These are phyloP conservation scores for Drosophila melanocephala DNA, from an alignment of 2,888 invertebrate species.

Conservation along the genomic window DNA sequence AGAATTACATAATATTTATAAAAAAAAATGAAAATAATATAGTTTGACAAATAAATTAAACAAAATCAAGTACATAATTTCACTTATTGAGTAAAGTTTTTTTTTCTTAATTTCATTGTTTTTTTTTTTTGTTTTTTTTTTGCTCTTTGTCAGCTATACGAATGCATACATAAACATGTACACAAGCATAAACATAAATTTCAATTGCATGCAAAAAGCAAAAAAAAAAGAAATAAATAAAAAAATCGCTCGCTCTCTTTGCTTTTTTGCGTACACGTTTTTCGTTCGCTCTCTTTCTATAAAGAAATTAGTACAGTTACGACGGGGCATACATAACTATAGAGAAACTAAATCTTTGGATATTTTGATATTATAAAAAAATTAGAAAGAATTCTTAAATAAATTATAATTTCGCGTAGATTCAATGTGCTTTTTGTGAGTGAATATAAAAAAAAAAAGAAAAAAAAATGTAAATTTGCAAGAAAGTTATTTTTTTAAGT, in stretches of 20 bases:
- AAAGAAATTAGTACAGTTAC: constrained; percentile 44
- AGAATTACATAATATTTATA: constrained; percentile 59
- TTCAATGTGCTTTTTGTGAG: constrained; percentile 9
- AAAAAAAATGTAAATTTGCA: constrained; percentile 9
- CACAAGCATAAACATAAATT: constrained; percentile 50
- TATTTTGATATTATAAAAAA: constrained; percentile 41
- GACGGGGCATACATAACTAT: constrained; percentile 34
- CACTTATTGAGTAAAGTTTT: constrained; percentile 47
- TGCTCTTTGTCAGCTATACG: constrained; percentile 1
- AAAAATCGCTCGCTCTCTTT: constrained; percentile 1
- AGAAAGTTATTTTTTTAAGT: constrained; percentile 14
- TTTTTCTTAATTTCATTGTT: constrained; percentile 3
- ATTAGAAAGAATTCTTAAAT: constrained; percentile 19
- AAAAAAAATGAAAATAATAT: constrained; percentile 43
- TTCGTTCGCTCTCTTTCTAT: constrained; percentile 12
- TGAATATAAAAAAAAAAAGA: constrained; percentile 3
- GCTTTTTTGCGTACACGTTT: constrained; percentile 4
- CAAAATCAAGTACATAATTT: constrained; percentile 75
- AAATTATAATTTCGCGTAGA: constrained; percentile 48
- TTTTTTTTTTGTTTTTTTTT: neutral
- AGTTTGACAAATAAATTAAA: constrained; percentile 63
- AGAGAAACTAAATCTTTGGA: constrained; percentile 69
- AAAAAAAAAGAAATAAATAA: constrained; percentile 22
- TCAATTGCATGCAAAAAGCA: constrained; percentile 31
- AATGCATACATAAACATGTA: constrained; percentile 19